Evolutionary conservation across 2,888 invertebrate genomes (phyloP), one percentile per base, ranked within the genome.

Genomic region (Drosophila meridiana): DNA sequence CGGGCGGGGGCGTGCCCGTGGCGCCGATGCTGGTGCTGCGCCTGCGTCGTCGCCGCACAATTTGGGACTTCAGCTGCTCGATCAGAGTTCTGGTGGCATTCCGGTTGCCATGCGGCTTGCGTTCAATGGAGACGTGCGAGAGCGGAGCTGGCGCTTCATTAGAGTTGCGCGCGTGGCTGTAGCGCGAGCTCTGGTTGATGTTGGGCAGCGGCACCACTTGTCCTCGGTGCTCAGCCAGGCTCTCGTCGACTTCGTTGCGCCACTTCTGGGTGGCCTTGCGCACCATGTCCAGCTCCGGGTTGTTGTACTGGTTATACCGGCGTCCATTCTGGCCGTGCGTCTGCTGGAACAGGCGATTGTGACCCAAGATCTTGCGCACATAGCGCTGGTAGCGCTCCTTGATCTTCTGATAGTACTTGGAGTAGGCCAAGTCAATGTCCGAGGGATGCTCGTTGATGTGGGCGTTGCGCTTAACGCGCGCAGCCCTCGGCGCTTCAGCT

Each of bases 361-460:
- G 87, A 0, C 92, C 91, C 2, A 93, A 74, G 36, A 93, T 82
- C 65, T 91, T 91, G 55, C 91, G 91, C 3, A 93, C 91, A 80
- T 92, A 92, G 47, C 91, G 91, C 58, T 91, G 89, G 55, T 92
- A 92, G 47, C 92, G 92, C 53, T 91, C 89, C 73, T 89, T 92
- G 50, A 93, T 91, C 66, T 90, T 92, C 70, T 93, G 89, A 57
- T 91, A 91, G 67, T 92, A 93, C 65, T 93, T 91, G 1, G 91
- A 91, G 74, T 91, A 92, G 13, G 92, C 92, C 69, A 80, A 50
- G 36, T 92, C 91, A 2, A 91, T 80, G 26, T 92, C 92, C 28
- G 82, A 68, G 3, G 87, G 81, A 50, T 84, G 79, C 3, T 87
- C 78, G 48, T 63, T 63, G 5, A 9, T 6, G 5, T 70, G 50